phyloP scores from a whole-genome alignment of 2,113 vertebrate species.

The Cryptotis parvus region DNA sequence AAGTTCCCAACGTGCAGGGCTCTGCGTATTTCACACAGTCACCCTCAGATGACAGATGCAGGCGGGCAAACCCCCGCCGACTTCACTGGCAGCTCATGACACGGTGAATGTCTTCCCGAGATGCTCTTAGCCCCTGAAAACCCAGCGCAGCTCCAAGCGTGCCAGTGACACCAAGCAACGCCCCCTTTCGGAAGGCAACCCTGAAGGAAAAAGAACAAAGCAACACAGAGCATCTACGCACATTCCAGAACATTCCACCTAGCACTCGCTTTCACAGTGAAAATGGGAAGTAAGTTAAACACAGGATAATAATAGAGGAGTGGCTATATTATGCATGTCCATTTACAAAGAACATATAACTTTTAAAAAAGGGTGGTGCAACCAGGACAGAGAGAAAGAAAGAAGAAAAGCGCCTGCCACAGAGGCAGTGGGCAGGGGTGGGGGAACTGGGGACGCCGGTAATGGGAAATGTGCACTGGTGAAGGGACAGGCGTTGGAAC shows the following conservation, averaged over 20 bases:
- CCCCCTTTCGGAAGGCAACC: constrained; percentile 10
- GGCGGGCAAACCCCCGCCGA: neutral
- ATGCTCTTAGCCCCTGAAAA: constrained; percentile 11
- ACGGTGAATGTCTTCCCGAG: neutral
- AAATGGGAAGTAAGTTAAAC: constrained; percentile 34
- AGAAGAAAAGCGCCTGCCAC: no score
- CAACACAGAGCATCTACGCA: no score
- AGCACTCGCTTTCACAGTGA: neutral
- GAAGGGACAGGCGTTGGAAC: no score
- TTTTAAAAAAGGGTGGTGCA: constrained; percentile 2
- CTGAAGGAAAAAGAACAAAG: constrained; percentile 35
- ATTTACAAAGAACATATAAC: neutral
- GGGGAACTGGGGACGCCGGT: no score
- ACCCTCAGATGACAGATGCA: neutral
- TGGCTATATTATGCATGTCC: neutral
- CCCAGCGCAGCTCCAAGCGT: neutral
- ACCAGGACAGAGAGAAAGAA: no score
- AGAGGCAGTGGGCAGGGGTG: no score
- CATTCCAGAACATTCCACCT: no score
- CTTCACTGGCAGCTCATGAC: neutral
- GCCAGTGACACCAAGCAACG: neutral
- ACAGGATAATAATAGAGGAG: neutral
- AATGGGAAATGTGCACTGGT: no score
- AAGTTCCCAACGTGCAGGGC: neutral
- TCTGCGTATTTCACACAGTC: neutral